phyloP scores from a whole-genome alignment of 2,113 vertebrate species.

The Pachyramphus minor region DNA sequence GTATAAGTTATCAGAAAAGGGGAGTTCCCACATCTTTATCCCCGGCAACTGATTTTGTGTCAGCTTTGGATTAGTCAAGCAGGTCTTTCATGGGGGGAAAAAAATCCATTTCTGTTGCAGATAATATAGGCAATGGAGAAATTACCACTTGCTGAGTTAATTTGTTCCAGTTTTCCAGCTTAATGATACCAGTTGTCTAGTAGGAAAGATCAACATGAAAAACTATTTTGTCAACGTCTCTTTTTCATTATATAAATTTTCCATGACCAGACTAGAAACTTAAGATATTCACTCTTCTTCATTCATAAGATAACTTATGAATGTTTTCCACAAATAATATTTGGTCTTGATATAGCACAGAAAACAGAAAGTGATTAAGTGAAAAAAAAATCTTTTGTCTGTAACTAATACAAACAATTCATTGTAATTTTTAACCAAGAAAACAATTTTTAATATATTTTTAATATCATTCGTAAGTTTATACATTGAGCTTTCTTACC shows the following conservation, averaged over 20 bases:
- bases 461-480: neutral
- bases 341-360: neutral
- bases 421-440: neutral
- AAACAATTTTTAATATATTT: neutral
- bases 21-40: neutral
- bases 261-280: neutral
- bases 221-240: neutral
- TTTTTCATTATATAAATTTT: neutral
- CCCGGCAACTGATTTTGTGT: neutral
- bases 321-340: neutral
- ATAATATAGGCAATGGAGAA: neutral
- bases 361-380: neutral
- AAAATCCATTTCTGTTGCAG: neutral
- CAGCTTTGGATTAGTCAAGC: neutral
- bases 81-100: neutral
- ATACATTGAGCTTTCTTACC: neutral
- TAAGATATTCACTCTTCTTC: neutral
- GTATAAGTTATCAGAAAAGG: neutral
- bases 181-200: neutral
- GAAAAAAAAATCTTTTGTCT: neutral
- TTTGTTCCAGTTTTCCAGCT: neutral
- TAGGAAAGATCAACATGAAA: neutral
- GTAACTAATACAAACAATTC: neutral
- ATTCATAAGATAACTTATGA: neutral
- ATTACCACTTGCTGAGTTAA: neutral